Percentiles rank a stretch among this genome's conserved stretches.
Evolutionary conservation across 1,140 invertebrate species (phyloP).

Genomic region (Octopus bimaculoides): DNA sequence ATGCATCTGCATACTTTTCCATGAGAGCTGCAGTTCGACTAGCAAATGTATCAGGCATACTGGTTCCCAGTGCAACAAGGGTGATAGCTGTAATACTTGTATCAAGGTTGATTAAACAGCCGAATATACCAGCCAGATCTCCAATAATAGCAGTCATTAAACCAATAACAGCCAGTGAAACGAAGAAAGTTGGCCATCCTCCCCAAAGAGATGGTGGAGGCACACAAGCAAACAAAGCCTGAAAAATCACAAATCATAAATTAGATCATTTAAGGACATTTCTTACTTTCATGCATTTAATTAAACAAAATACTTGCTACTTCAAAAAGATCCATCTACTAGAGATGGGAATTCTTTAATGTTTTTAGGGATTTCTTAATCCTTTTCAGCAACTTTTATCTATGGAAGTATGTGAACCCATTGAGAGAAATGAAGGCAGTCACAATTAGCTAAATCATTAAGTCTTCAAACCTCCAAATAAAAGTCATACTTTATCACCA

Average conservation of each 20-base stretch:
- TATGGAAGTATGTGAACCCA: too few relatives aligned
- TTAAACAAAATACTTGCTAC: too few relatives aligned
- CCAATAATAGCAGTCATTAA: constrained; percentile 66
- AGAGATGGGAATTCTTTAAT: too few relatives aligned
- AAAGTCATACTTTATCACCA: too few relatives aligned
- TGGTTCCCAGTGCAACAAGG: constrained; percentile 73
- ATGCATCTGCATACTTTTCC: constrained; percentile 60
- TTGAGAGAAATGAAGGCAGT: too few relatives aligned
- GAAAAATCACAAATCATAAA: constrained; percentile 17
- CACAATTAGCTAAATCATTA: too few relatives aligned
- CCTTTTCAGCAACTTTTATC: too few relatives aligned
- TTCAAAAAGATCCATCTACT: too few relatives aligned
- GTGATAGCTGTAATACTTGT: constrained; percentile 68
- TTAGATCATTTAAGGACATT: neutral
- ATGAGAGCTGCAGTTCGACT: constrained; percentile 55
- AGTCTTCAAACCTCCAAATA: too few relatives aligned
- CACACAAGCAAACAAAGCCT: constrained; percentile 65
- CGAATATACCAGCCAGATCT: constrained; percentile 67
- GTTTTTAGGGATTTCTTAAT: too few relatives aligned
- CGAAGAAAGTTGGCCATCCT: constrained; percentile 66
- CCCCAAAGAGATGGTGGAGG: constrained; percentile 64
- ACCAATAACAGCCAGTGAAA: constrained; percentile 64
- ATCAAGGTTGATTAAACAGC: constrained; percentile 65
- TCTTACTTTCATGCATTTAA: too few relatives aligned
- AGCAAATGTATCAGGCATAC: constrained; percentile 68